Percentiles rank a stretch among this genome's conserved stretches.
These are phyloP conservation scores for Lasioglossum oenotherae DNA, from an alignment of 2,888 invertebrate genomes.

Conservation along the genomic window DNA sequence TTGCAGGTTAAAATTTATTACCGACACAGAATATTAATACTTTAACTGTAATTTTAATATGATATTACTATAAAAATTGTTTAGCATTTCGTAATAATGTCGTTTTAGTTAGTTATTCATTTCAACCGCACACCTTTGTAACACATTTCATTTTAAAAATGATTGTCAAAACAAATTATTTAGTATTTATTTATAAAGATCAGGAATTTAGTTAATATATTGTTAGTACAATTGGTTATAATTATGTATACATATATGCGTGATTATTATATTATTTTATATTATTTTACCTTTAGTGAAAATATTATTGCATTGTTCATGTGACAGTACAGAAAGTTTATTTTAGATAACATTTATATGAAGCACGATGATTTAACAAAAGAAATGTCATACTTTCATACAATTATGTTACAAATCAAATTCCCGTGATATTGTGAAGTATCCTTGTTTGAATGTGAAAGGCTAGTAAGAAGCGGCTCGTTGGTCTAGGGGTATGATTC, in stretches of 20 bases:
- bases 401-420: background rate
- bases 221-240: background rate
- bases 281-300: background rate
- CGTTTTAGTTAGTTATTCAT: too few relatives aligned
- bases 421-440: background rate
- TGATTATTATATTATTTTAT: background rate
- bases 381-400: background rate
- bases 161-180: background rate
- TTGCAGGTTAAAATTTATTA: background rate
- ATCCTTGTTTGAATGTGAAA: background rate
- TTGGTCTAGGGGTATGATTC: constrained; percentile 91
- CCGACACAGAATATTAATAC: background rate
- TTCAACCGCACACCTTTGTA: background rate
- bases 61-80: background rate
- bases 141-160: background rate
- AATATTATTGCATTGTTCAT: background rate
- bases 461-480: constrained; percentile 73
- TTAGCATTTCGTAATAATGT: background rate
- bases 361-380: background rate
- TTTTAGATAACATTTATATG: background rate
- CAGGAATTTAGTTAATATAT: background rate
- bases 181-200: background rate
- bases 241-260: background rate
- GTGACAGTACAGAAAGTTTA: background rate
- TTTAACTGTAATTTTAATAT: background rate